phyloP scores from a whole-genome alignment of 2,797 vertebrate genomes.

The Galago senegalensis region DNA sequence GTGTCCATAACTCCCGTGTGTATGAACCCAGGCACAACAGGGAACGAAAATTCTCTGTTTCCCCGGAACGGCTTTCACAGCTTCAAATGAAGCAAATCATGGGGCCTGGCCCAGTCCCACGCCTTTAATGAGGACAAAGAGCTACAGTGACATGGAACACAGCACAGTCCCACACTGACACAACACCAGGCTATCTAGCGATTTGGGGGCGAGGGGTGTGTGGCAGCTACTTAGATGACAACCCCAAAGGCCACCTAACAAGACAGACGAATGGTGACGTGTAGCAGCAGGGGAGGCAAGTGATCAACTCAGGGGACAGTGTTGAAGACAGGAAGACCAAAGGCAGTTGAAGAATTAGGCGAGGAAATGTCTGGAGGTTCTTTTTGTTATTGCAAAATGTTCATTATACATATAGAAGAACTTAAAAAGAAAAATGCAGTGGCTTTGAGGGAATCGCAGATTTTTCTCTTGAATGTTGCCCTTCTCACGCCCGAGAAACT shows the following conservation, averaged over 20 bases:
- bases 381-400: background rate
- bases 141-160: background rate
- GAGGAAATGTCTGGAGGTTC: background rate
- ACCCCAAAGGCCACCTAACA: background rate
- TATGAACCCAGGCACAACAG: background rate
- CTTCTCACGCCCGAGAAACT: background rate
- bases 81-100: no score
- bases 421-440: background rate
- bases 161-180: background rate
- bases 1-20: background rate
- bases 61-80: background rate
- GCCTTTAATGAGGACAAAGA: background rate
- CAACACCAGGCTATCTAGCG: background rate
- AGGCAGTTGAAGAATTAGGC: background rate
- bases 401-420: background rate
- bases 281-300: accelerated
- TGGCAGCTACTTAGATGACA: background rate
- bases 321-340: accelerated
- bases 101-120: background rate
- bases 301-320: background rate
- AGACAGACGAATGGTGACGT: accelerated
- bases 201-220: background rate
- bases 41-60: background rate
- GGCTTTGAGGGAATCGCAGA: background rate
- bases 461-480: accelerated